Evolutionary conservation across 1,140 invertebrate species (phyloP).

Genomic region (Arion vulgaris): DNA sequence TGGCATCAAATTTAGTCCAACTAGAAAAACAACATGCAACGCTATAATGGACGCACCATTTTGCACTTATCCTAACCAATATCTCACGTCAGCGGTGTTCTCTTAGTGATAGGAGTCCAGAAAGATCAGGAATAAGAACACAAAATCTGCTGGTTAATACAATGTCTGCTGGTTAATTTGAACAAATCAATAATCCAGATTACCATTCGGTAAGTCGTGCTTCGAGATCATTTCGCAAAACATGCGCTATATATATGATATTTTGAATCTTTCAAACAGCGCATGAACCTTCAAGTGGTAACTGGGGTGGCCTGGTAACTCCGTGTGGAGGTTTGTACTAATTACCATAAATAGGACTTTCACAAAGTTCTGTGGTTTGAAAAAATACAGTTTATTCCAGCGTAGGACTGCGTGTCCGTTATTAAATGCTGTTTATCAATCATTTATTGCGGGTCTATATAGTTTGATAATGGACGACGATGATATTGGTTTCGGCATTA

Average conservation of each 20-base stretch:
- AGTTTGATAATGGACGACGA: background rate
- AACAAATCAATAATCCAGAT: too few species aligned
- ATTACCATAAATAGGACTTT: background rate
- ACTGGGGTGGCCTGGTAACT: background rate
- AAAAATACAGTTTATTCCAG: background rate
- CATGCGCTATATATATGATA: background rate
- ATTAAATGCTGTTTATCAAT: background rate
- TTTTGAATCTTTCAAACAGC: background rate
- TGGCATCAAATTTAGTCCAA: too few species aligned
- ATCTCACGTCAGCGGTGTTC: background rate
- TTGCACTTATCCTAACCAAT: background rate
- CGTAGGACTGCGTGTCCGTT: background rate
- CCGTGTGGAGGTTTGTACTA: background rate
- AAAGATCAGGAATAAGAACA: background rate
- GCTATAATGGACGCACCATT: background rate
- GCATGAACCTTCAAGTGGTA: background rate
- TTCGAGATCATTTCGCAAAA: background rate
- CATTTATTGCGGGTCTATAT: background rate
- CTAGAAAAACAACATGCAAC: too few species aligned
- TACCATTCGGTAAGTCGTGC: background rate
- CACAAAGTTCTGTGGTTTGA: background rate
- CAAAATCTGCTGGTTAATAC: background rate
- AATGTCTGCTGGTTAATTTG: background rate
- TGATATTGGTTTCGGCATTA: background rate
- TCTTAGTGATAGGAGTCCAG: background rate